Evolutionary conservation across 2,888 invertebrate species (phyloP).

Genomic region (Rambutsinella grinnellia): DNA sequence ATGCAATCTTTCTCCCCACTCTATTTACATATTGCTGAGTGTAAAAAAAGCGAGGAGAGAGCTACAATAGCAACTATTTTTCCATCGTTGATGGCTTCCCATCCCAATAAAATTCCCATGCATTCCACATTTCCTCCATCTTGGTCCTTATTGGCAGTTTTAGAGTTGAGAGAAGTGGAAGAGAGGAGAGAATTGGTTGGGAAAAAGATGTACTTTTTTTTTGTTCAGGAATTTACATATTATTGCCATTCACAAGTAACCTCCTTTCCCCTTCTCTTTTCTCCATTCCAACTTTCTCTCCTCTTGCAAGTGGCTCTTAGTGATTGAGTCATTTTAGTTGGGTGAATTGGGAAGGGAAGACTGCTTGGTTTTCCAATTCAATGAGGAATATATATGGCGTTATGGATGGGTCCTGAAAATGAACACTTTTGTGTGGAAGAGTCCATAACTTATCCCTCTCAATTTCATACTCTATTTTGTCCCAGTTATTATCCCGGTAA

Average conservation of each 20-base stretch:
- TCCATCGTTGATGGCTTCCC: neutral
- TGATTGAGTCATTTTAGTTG: slow-evolving; percentile 45
- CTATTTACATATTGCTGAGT: neutral
- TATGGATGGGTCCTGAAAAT: too few relatives aligned
- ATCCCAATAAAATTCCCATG: slow-evolving; percentile 19
- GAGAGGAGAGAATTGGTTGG: slow-evolving; percentile 36
- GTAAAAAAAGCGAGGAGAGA: neutral
- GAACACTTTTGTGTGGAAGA: too few relatives aligned
- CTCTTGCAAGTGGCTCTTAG: slow-evolving; percentile 15
- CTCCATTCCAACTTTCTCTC: neutral
- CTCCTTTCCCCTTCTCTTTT: slow-evolving; percentile 29
- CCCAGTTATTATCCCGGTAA: neutral
- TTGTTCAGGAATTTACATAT: slow-evolving; percentile 44
- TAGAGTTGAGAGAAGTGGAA: slow-evolving; percentile 29
- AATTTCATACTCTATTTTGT: slow-evolving; percentile 10
- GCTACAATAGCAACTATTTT: neutral
- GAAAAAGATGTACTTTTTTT: slow-evolving; percentile 45
- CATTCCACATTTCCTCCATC: slow-evolving; percentile 29
- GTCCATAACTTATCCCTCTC: slow-evolving; percentile 42
- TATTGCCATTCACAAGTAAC: slow-evolving; percentile 46
- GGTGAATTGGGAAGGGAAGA: too few relatives aligned
- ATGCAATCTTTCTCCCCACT: neutral
- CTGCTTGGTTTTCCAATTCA: too few relatives aligned
- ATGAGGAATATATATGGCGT: too few relatives aligned
- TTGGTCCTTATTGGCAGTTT: slow-evolving; percentile 42